Percentiles rank a stretch among this genome's conserved stretches.
Conservation (phyloP, 35 echinoderm and acorn worm species). For the Patiria miniata region DNA sequence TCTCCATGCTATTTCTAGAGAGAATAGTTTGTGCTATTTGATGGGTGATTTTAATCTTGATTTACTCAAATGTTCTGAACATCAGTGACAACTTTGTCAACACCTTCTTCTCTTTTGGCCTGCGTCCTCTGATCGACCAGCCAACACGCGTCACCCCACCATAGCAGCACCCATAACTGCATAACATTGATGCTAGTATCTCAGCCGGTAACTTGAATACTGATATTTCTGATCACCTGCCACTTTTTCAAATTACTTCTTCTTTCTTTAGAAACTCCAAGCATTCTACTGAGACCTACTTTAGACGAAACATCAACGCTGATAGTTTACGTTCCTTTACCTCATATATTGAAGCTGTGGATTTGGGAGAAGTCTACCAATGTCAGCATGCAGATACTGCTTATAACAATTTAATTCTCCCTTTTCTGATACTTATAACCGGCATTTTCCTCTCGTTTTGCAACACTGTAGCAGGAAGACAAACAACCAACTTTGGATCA, state of each 20-base stretch:
- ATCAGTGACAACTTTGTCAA: background rate
- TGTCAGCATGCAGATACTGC: background rate
- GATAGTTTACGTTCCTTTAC: background rate
- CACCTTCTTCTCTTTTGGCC: background rate
- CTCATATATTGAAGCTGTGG: background rate
- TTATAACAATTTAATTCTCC: background rate
- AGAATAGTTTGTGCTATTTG: background rate
- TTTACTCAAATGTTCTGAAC: background rate
- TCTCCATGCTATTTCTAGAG: background rate
- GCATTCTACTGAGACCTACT: background rate
- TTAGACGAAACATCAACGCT: background rate
- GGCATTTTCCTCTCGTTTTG: no score
- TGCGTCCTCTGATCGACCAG: background rate
- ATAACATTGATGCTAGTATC: no score
- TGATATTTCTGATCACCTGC: background rate
- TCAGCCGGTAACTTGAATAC: no score
- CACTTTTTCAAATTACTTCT: background rate
- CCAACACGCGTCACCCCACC: background rate
- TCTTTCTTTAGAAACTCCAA: background rate
- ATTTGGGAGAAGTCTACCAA: background rate
- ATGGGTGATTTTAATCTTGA: no score
- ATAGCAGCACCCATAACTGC: no score
- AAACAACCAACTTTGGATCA: background rate
- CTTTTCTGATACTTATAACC: background rate
- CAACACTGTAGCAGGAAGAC: background rate